Evolutionary conservation across 2,113 vertebrate species (phyloP).

Genomic region (Sebastes fasciatus): DNA sequence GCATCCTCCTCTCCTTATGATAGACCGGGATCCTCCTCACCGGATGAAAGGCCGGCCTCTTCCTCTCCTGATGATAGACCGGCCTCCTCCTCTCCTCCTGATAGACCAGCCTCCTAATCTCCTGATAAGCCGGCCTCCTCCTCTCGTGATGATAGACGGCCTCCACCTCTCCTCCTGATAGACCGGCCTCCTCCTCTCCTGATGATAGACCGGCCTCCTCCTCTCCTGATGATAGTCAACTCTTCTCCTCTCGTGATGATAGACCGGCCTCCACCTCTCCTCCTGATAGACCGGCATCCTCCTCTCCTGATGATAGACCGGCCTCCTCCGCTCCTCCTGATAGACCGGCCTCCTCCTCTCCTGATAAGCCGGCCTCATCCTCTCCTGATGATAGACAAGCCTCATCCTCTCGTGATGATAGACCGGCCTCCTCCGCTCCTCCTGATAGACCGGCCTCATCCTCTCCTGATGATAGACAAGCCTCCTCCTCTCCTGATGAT

Average conservation of each 20-base stretch:
- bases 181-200: neutral
- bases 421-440: neutral
- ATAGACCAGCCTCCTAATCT: no score
- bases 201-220: neutral
- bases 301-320: no score
- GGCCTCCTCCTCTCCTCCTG: neutral
- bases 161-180: neutral
- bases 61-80: neutral
- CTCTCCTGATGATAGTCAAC: neutral
- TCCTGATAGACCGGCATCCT: no score
- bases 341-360: neutral
- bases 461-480: neutral
- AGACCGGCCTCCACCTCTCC: neutral
- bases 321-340: neutral
- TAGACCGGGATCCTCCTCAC: no score
- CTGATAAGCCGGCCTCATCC: no score
- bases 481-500: neutral
- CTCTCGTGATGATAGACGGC: neutral
- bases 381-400: neutral
- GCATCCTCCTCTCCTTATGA: neutral
- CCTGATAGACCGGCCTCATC: no score
- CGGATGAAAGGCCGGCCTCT: neutral
- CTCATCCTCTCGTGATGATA: neutral
- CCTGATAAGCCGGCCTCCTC: no score
- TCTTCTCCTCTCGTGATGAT: neutral